phyloP scores from a whole-genome alignment of 2,113 vertebrate species.

The Aleadryas rufinucha region DNA sequence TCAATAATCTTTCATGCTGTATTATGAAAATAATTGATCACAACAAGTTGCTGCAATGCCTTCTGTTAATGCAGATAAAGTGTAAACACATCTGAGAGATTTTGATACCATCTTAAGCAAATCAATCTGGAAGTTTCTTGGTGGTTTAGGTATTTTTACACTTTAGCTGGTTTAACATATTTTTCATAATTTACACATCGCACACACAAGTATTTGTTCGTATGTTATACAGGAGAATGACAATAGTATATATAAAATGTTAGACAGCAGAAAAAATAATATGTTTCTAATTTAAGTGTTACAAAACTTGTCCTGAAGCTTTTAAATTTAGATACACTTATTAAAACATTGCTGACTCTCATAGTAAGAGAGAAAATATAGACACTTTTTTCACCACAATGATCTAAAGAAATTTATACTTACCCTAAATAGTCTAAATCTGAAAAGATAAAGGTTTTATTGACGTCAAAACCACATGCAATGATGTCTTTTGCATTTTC shows the following conservation, averaged over 20 bases:
- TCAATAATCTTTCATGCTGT: background rate
- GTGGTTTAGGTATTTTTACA: background rate
- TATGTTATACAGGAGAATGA: background rate
- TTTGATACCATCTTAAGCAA: background rate
- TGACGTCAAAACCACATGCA: constrained; percentile 92
- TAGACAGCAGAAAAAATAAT: background rate
- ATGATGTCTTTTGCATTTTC: constrained; percentile 97
- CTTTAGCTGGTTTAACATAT: background rate
- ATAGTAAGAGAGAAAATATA: background rate
- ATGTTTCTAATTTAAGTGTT: background rate
- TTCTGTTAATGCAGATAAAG: background rate
- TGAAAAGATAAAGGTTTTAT: constrained; percentile 98
- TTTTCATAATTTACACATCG: background rate
- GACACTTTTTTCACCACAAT: background rate
- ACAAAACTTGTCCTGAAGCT: background rate
- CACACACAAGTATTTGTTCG: background rate
- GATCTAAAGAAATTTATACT: background rate
- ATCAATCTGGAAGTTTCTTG: background rate
- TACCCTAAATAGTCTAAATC: constrained; percentile 97
- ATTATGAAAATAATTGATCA: background rate
- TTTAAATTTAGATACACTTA: background rate
- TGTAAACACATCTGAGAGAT: background rate
- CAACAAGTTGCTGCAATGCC: background rate
- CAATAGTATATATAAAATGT: background rate
- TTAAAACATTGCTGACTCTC: background rate